Conservation (phyloP, 2,113 vertebrate species). For the Cromileptes altivelis region DNA sequence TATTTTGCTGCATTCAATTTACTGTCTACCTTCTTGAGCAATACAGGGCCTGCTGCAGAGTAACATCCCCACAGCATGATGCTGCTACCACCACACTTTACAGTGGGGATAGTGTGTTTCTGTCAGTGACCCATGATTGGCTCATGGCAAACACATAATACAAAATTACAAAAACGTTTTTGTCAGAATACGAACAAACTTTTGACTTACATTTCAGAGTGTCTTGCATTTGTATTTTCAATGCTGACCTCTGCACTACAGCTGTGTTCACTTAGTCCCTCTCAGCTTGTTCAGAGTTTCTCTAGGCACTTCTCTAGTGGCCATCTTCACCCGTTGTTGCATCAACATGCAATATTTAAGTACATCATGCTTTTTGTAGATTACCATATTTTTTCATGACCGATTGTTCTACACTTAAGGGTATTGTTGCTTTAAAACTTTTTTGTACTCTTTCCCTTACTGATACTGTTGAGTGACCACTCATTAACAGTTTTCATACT, state of each 20-base stretch:
- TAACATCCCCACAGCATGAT: background rate
- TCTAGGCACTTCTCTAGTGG: no score
- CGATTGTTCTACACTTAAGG: background rate
- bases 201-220: background rate
- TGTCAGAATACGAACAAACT: background rate
- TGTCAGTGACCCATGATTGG: background rate
- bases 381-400: background rate
- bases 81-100: background rate
- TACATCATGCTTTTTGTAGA: background rate
- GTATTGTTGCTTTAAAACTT: background rate
- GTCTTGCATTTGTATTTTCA: background rate
- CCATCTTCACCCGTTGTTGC: background rate
- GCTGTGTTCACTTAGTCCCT: background rate
- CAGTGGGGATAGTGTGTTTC: background rate
- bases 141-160: background rate
- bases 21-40: background rate
- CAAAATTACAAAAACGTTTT: background rate
- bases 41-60: conserved; percentile 2
- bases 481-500: background rate
- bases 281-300: background rate
- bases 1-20: conserved; percentile 27
- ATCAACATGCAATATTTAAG: background rate
- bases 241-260: background rate
- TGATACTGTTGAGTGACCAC: background rate
- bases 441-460: background rate